Evolutionary conservation across 2,113 vertebrate genomes (phyloP), one percentile per base, ranked within the genome.

Genomic region (Pollachius pollachius): DNA sequence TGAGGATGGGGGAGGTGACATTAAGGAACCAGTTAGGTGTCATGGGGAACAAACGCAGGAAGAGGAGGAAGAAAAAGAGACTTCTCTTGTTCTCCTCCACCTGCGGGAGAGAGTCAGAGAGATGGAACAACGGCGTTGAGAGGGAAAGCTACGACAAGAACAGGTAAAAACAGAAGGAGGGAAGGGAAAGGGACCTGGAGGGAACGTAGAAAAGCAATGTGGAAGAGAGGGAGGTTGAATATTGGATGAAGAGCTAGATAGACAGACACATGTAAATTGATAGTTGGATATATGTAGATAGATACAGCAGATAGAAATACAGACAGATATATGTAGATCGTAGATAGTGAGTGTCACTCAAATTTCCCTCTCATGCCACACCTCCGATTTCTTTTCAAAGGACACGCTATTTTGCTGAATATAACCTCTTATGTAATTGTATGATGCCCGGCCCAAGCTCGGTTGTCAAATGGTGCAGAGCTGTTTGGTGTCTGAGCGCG

Each of bases 21-120:
- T 99, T 99, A 73, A 99, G 88, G 79, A 99, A 98, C 97, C 97
- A 99, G 91, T 99, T 99, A 56, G 97, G 97, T 0, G 96, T 96
- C 94, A 99, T 97, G 65, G 97, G 97, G 79, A 99, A 98, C 70
- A 99, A 93, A 74, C 97, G 93, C 83, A 99, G 91, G 84, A 99
- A 99, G 72, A 99, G 84, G 67, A 99, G 87, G 73, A 98, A 99
- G 88, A 99, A 99, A 83, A 99, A 96, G 72, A 99, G 78, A 76
- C 94, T 91, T 89, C 89, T 95, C 62, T 93, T 92, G 83, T 99
- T 98, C 79, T 97, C 96, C 71, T 99, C 96, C 65, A 95, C 94
- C 97, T 99, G 88, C 69, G 34, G 66, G 62, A 76, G 67, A 23
- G 81, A 65, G 30, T 54, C 8, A 65, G 2, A 64, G 19, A 9